Evolutionary conservation across 2,888 invertebrate species (phyloP).

Genomic region (Melieria picta): DNA sequence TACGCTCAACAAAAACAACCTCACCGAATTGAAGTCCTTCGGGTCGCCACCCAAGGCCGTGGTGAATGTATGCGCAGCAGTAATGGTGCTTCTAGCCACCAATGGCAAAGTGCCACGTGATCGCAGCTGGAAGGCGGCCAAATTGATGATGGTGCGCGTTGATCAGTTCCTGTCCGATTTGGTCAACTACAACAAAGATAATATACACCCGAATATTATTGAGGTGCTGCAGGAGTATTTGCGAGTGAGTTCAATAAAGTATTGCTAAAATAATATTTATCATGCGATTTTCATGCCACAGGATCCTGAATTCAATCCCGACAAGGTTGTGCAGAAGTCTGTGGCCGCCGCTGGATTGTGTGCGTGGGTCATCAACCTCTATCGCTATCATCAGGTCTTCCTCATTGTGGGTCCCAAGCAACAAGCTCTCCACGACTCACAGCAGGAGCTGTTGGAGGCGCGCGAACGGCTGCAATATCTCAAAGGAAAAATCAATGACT

Average conservation of each 20-base stretch:
- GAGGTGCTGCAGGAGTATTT: conserved; percentile 73
- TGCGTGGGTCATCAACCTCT: conserved; percentile 93
- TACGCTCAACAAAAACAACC: conserved; percentile 93
- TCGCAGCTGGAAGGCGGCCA: conserved; percentile 92
- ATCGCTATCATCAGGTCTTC: conserved; percentile 89
- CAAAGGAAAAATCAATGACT: conserved; percentile 74
- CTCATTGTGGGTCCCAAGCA: conserved; percentile 94
- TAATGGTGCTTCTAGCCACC: conserved; percentile 83
- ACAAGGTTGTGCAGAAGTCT: conserved; percentile 86
- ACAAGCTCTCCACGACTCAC: conserved; percentile 86
- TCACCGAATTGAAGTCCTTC: conserved; percentile 95
- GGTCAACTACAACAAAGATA: conserved; percentile 91
- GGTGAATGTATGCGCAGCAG: conserved; percentile 86
- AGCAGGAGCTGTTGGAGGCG: conserved; percentile 84
- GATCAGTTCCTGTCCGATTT: conserved; percentile 88
- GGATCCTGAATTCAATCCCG: conserved; percentile 85
- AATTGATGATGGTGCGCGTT: conserved; percentile 88
- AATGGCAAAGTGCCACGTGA: conserved; percentile 91
- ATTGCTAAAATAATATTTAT: neutral
- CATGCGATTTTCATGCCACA: conserved; percentile 32
- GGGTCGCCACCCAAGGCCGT: conserved; percentile 93
- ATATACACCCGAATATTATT: conserved; percentile 87
- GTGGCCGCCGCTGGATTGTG: conserved; percentile 93
- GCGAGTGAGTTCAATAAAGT: conserved; percentile 45
- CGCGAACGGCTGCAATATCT: conserved; percentile 81